These are phyloP conservation scores for Catharus minimus DNA, from an alignment of 2,113 vertebrate genomes.

Conservation along the genomic window DNA sequence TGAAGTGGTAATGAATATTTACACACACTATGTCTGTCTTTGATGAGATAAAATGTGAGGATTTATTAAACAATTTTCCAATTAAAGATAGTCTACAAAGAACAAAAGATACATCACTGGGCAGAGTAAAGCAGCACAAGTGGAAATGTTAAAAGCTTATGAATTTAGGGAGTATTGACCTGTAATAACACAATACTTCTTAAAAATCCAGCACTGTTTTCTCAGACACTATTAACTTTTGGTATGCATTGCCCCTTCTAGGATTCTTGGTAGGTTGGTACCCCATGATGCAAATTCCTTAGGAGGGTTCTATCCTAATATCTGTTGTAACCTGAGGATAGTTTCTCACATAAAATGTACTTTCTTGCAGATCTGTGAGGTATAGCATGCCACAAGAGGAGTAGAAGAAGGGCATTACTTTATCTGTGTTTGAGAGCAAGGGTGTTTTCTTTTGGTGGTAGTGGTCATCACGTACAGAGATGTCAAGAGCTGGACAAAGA, in stretches of 20 bases:
- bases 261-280: neutral
- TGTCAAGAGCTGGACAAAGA: neutral
- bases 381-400: neutral
- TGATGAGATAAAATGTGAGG: constrained; percentile 65
- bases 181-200: neutral
- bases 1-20: constrained; percentile 53
- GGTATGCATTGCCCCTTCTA: neutral
- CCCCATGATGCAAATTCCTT: neutral
- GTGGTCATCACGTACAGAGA: neutral
- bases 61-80: constrained; percentile 62
- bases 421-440: neutral
- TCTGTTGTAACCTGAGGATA: neutral
- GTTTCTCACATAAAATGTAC: neutral
- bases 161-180: neutral
- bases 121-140: neutral
- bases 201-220: neutral
- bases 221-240: neutral
- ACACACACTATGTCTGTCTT: constrained; percentile 21
- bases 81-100: constrained; percentile 40
- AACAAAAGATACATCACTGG: constrained; percentile 21
- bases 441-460: neutral
- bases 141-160: constrained; percentile 16
- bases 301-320: neutral
- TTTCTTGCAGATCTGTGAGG: neutral
- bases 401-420: neutral